Base-by-base conservation (phyloP, 2,888 invertebrate species). In the Scaptomyza cyrtandrae region DNA sequence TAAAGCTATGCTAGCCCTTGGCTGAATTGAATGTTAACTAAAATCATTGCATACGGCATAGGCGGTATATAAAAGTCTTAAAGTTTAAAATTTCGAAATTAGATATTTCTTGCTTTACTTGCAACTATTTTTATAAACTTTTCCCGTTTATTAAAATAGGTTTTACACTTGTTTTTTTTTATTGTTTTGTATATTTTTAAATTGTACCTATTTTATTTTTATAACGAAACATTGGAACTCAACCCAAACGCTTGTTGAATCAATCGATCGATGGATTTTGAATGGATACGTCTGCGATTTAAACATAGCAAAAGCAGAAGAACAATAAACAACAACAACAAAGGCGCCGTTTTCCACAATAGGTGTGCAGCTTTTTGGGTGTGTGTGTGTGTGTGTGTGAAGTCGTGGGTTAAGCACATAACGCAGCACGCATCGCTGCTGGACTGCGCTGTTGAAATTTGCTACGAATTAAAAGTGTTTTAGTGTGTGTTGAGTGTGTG, bases 371-470 rank as follows among this genome's bases (percentile, higher is more conserved):
- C 19, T 29, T 31, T 69, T 65, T 24, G 53, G 29, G 71, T 77
- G 88, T 88, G 85, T 79, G 70, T 56, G 41, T 48, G 57, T 77
- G 88, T 88, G 85, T 79, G 70, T 56, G 41, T 48, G 57, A n/a
- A n/a, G n/a, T n/a, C n/a, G n/a, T n/a, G n/a, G n/a, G n/a, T 65
- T 57, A 64, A 76, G 61, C 65, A 79, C 70, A 66, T 55, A 65
- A 63, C 71, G 59, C 71, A 67, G 31, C 83, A 64, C 79, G 74
- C 74, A 66, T 76, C 56, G 54, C 53, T 48, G 54, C 41, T 44
- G 35, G 24, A 31, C 16, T 16, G 45, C 24, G 29, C 10, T 11
- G 37, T 37, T 31, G 9, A 24, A 24, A 39, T 57, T 59, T 49
- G 24, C 37, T 24, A 24, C 56, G 16, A 31, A 44, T 35, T 57